A percentile compares a stretch with the other conserved stretches of the same genome.
These are phyloP conservation scores for Brachionus koreanus DNA, from an alignment of 1,140 invertebrate species.

Conservation along the genomic window DNA sequence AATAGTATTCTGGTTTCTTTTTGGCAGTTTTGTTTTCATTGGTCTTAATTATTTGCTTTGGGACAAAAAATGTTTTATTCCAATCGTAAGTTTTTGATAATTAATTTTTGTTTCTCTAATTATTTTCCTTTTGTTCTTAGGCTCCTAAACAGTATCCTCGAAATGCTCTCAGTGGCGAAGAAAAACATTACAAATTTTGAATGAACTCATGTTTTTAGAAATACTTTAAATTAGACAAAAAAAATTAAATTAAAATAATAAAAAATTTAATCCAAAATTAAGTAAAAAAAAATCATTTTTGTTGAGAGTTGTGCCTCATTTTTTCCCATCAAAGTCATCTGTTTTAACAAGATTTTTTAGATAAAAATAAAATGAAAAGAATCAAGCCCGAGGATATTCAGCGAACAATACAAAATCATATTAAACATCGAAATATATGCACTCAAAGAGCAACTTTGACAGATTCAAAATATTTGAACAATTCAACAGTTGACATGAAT, in stretches of 20 bases:
- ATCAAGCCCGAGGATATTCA: conserved; percentile 33
- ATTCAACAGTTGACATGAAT: conserved; percentile 15
- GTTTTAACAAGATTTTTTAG: background rate
- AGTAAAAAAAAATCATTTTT: background rate
- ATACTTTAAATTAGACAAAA: background rate
- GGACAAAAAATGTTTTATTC: conserved; percentile 20
- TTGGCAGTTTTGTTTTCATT: conserved; percentile 12
- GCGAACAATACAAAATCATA: conserved; percentile 15
- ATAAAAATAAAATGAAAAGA: conserved; percentile 22
- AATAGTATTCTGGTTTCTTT: conserved; percentile 9
- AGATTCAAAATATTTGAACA: background rate
- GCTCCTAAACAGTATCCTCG: conserved; percentile 42
- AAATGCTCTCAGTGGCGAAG: conserved; percentile 5
- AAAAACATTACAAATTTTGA: conserved; percentile 37
- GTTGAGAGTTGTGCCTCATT: conserved; percentile 45
- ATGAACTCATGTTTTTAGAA: background rate
- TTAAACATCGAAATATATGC: conserved; percentile 11
- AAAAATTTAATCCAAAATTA: background rate
- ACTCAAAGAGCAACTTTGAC: background rate
- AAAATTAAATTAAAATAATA: background rate
- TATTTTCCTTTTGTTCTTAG: background rate
- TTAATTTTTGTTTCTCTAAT: background rate
- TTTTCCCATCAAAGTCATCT: background rate
- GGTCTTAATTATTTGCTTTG: background rate
- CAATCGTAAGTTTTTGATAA: background rate